Conservation (phyloP, 2,888 invertebrate genomes). For the Melipona bicolor region DNA sequence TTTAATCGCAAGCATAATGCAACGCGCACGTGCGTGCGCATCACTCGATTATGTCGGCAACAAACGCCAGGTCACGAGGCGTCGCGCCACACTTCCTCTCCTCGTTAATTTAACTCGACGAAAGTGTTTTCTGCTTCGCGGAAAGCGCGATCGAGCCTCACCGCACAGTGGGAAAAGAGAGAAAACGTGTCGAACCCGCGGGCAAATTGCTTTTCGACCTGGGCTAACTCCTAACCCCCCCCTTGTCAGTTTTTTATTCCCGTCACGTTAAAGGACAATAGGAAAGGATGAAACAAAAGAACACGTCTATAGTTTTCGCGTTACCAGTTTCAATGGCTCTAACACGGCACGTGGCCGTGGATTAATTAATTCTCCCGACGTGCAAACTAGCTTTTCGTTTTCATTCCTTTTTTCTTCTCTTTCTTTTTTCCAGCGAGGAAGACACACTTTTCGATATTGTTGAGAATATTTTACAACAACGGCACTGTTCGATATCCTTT, state of each 20-base stretch:
- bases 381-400: not conserved
- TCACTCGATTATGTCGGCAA: constrained; percentile 8
- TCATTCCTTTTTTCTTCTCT: not conserved
- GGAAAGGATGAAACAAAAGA: constrained; percentile 43
- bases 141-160: constrained; percentile 27
- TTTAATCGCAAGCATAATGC: not conserved
- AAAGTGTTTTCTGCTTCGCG: constrained; percentile 16
- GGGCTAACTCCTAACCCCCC: not conserved
- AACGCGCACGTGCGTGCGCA: not conserved
- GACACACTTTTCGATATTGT: not conserved
- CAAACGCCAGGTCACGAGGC: not conserved
- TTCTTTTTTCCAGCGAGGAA: not conserved
- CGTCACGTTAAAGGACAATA: constrained; percentile 31
- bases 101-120: constrained; percentile 15
- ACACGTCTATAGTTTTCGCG: constrained; percentile 15
- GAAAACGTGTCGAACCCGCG: constrained; percentile 17
- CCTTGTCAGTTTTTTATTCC: constrained; percentile 30
- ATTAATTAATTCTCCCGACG: constrained; percentile 44
- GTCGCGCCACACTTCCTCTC: not conserved
- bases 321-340: constrained; percentile 25
- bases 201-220: constrained; percentile 44
- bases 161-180: not conserved
- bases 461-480: not conserved
- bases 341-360: constrained; percentile 11
- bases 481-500: too few species aligned